Percentiles rank a stretch among this genome's conserved stretches.
Evolutionary conservation across 2,797 vertebrate species (phyloP).

Genomic region (Sphaeramia orbicularis): DNA sequence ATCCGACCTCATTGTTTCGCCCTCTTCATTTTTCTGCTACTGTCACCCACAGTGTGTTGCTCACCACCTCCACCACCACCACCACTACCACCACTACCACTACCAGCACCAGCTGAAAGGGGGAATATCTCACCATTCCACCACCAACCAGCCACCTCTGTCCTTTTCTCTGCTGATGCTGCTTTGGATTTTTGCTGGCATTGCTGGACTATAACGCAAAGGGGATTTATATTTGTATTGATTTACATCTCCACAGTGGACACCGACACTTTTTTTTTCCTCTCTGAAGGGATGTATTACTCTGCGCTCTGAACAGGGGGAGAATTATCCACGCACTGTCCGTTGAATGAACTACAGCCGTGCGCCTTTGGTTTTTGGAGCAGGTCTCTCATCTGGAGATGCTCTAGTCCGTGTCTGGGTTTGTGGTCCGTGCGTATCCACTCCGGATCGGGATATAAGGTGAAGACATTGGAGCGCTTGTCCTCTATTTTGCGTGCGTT

Average conservation of each 20-base stretch:
- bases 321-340: constrained; percentile 59
- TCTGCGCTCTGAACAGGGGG: constrained; percentile 62
- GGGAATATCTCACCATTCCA: constrained; percentile 66
- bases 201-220: constrained; percentile 67
- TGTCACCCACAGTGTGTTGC: constrained; percentile 68
- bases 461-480: constrained; percentile 52
- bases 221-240: constrained; percentile 73
- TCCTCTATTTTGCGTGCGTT: constrained; percentile 17
- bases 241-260: constrained; percentile 53
- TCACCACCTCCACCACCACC: constrained; percentile 33
- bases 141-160: constrained; percentile 44
- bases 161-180: constrained; percentile 48
- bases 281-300: constrained; percentile 76
- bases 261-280: constrained; percentile 50
- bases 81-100: constrained; percentile 44
- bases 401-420: constrained; percentile 57
- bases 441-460: constrained; percentile 76
- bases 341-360: constrained; percentile 72
- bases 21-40: constrained; percentile 58
- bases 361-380: constrained; percentile 65
- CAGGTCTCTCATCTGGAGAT: constrained; percentile 73
- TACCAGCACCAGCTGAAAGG: constrained; percentile 60
- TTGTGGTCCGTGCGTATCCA: constrained; percentile 41
- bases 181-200: constrained; percentile 72
- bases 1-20: constrained; percentile 71